phyloP scores from a whole-genome alignment of 2,113 vertebrate genomes.

The Nothoprocta perdicaria region DNA sequence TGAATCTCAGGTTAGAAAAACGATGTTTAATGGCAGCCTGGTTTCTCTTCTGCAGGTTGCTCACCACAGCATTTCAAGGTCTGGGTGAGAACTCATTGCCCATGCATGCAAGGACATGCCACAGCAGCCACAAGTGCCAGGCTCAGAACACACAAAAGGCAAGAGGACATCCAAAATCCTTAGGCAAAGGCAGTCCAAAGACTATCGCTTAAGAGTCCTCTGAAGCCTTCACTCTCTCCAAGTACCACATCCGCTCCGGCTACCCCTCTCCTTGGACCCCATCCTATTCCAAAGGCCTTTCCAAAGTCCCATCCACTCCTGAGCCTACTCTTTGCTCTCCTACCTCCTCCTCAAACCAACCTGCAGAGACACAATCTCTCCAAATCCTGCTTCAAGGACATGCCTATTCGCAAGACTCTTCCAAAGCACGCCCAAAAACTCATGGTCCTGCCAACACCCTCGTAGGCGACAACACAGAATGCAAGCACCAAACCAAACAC shows the following conservation, averaged over 20 bases:
- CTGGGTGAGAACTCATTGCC: slow-evolving; percentile 20
- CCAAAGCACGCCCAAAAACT: background rate
- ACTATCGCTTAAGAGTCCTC: background rate
- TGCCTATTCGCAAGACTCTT: background rate
- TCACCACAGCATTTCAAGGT: slow-evolving; percentile 20
- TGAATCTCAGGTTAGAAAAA: background rate
- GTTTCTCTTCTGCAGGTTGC: background rate
- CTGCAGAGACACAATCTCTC: background rate
- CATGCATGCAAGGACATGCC: background rate
- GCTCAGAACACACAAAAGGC: background rate
- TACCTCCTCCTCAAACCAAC: background rate
- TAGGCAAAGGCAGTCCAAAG: background rate
- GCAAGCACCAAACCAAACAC: background rate
- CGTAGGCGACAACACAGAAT: background rate
- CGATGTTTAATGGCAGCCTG: background rate
- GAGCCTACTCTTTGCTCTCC: background rate
- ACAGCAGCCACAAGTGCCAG: background rate
- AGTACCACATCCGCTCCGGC: background rate
- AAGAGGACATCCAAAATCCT: background rate
- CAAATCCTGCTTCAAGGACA: background rate
- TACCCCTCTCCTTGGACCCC: background rate
- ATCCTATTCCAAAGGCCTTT: background rate
- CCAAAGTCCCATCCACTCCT: background rate
- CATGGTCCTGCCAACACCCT: background rate
- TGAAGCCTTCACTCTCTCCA: background rate